A percentile compares a stretch with the other conserved stretches of the same genome.
Conservation (phyloP, 2,888 invertebrate species). For the Balanococcus diminutus region DNA sequence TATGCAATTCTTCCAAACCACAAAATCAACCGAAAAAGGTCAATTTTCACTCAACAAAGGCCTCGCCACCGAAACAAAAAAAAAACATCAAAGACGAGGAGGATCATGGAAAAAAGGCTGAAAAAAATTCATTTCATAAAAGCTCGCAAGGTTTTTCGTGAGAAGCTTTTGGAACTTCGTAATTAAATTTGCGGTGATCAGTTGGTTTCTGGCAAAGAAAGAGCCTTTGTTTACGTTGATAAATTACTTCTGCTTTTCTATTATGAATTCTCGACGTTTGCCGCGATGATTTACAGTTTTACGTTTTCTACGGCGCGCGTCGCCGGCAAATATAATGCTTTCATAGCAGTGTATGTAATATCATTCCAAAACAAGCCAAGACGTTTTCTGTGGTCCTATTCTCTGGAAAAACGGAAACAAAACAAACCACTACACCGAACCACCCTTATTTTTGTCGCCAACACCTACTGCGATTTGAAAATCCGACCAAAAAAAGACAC, state of each 20-base stretch:
- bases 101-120: background rate
- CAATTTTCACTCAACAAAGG: too few species aligned
- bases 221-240: conserved; percentile 55
- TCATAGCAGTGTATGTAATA: conserved; percentile 47
- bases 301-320: conserved; percentile 29
- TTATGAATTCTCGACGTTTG: conserved; percentile 56
- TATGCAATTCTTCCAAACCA: too few species aligned
- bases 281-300: conserved; percentile 54
- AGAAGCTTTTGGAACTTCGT: conserved; percentile 46
- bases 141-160: background rate
- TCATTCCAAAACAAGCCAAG: conserved; percentile 49
- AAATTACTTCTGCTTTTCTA: conserved; percentile 53
- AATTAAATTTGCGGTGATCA: conserved; percentile 55
- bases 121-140: conserved; percentile 9
- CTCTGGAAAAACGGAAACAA: conserved; percentile 44
- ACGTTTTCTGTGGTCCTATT: conserved; percentile 47
- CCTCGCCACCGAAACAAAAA: too few species aligned
- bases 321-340: conserved; percentile 29
- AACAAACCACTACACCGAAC: conserved; percentile 34
- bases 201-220: conserved; percentile 53
- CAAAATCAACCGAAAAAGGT: too few species aligned
- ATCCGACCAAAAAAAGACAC: background rate
- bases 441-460: conserved; percentile 48
- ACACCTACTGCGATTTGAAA: conserved; percentile 26
- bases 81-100: background rate